phyloP scores from a whole-genome alignment of 1,140 invertebrate genomes.

The Caenorhabditis inopinata region DNA sequence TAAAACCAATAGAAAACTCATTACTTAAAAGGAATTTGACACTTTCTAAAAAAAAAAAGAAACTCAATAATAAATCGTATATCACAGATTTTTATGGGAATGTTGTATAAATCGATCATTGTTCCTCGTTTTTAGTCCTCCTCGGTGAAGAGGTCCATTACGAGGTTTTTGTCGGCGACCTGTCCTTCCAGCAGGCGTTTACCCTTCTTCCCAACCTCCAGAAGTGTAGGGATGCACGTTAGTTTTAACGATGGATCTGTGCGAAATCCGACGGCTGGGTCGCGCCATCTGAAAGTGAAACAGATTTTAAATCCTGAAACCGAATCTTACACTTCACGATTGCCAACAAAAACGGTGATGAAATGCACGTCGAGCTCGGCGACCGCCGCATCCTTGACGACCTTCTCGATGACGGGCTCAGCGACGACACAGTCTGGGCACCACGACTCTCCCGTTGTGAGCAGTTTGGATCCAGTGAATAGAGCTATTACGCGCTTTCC shows the following conservation, averaged over 20 bases:
- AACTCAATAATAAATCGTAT: background rate
- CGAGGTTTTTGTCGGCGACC: conserved; percentile 4
- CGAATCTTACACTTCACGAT: conserved; percentile 56
- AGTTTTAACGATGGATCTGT: conserved; percentile 62
- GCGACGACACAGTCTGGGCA: conserved; percentile 69
- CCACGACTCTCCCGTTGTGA: conserved; percentile 66
- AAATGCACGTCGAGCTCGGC: background rate
- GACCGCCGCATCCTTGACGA: conserved; percentile 60
- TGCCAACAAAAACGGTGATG: conserved; percentile 35
- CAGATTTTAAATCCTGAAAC: background rate
- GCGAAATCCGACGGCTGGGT: conserved; percentile 64
- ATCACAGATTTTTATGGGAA: too few relatives aligned
- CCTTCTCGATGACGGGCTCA: conserved; percentile 66
- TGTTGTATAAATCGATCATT: background rate
- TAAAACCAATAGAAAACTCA: too few relatives aligned
- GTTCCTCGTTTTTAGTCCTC: too few relatives aligned
- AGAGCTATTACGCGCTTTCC: conserved; percentile 64
- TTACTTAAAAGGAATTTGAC: too few relatives aligned
- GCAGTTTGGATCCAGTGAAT: conserved; percentile 66
- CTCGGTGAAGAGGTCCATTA: background rate
- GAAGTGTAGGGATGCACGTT: conserved; percentile 67
- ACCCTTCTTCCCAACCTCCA: conserved; percentile 63
- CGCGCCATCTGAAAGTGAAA: conserved; percentile 60
- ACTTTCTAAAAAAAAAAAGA: background rate
- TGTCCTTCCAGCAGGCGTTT: conserved; percentile 37